phyloP scores from a whole-genome alignment of 2,113 vertebrate species.

The Dryoscopus gambensis region DNA sequence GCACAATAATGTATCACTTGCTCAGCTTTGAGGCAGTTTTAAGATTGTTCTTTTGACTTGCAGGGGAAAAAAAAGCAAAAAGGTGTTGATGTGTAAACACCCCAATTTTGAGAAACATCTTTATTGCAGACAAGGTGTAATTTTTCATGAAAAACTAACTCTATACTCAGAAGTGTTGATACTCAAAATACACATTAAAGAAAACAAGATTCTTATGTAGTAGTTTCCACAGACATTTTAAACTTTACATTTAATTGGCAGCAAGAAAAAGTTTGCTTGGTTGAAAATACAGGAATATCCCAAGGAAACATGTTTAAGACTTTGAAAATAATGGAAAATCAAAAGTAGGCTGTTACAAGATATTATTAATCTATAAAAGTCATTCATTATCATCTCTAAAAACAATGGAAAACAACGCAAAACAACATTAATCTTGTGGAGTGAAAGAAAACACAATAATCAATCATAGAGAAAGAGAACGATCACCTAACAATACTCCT shows the following conservation, averaged over 20 bases:
- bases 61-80: not conserved
- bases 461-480: slow-evolving; percentile 66
- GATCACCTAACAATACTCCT: slow-evolving; percentile 63
- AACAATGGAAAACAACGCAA: slow-evolving; percentile 44
- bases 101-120: not conserved
- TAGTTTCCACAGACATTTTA: not conserved
- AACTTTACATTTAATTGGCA: slow-evolving; percentile 1
- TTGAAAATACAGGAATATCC: not conserved
- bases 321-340: slow-evolving; percentile 28
- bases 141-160: not conserved
- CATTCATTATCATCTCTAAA: slow-evolving; percentile 54
- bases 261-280: not conserved
- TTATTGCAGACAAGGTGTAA: not conserved
- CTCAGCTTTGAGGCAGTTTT: not conserved
- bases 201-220: not conserved
- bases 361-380: slow-evolving; percentile 29
- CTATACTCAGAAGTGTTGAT: not conserved
- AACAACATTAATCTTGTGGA: slow-evolving; percentile 70
- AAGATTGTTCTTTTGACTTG: not conserved
- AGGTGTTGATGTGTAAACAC: not conserved
- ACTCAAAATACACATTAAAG: not conserved
- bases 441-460: slow-evolving; percentile 67
- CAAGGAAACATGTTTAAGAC: not conserved
- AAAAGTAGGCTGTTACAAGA: slow-evolving; percentile 29
- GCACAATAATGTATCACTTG: not conserved